Conservation (phyloP, 2,888 invertebrate genomes). For the Erpobdella octoculata region DNA sequence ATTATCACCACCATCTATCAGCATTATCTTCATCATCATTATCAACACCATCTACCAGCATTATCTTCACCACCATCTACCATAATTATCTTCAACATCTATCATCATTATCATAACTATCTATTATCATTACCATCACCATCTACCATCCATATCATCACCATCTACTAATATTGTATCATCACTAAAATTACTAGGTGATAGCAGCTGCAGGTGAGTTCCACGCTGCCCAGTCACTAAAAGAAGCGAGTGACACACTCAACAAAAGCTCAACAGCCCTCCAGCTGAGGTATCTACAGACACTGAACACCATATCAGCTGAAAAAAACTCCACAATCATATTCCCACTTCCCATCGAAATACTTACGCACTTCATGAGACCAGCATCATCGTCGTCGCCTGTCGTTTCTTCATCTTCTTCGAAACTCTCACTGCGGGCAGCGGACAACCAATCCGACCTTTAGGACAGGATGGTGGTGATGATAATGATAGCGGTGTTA, state of each 20-base stretch:
- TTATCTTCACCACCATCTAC: no score
- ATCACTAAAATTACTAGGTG: conserved; percentile 1
- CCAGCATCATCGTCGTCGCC: neutral
- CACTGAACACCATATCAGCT: conserved; percentile 87
- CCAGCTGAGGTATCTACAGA: conserved; percentile 85
- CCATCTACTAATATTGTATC: neutral
- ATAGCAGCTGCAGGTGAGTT: conserved; percentile 31
- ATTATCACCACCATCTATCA: no score
- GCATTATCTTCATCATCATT: no score
- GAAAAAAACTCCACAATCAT: conserved; percentile 97
- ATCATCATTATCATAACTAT: neutral
- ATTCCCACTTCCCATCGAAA: conserved; percentile 81
- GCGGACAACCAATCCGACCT: no score
- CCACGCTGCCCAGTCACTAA: conserved; percentile 30
- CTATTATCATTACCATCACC: no score
- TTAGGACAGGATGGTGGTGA: no score
- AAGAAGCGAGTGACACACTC: conserved; percentile 29
- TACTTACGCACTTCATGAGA: conserved; percentile 51
- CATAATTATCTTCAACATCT: neutral
- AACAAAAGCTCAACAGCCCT: conserved; percentile 60
- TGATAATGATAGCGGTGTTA: no score
- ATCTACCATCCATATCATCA: neutral
- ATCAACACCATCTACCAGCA: no score
- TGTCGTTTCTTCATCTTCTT: no score
- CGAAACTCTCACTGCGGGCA: no score